Evolutionary conservation across 2,113 vertebrate species (phyloP), one percentile per base, ranked within the genome.

Genomic region (Heterotilapia buettikoferi): DNA sequence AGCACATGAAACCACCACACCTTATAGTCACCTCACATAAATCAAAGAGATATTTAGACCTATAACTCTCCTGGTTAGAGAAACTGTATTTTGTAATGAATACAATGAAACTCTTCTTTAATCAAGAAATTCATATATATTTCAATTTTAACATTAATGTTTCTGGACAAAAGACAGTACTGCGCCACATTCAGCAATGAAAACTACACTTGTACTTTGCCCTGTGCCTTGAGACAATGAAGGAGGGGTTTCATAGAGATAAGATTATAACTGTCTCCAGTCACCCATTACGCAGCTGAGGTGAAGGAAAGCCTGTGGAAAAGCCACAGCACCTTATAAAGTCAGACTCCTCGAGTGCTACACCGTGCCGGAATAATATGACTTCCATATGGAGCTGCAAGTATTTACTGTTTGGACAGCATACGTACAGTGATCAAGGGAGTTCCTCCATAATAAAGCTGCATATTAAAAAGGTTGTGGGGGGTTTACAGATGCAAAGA

Each of bases 351-450:
- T 31, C 0, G 3, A 47, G 29, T 3, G 8, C 7, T 80, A 16
- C 5, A 36, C 47, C 2, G 7, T 31, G 38, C 38, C 0, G 24
- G 5, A 47, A 19, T 5, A 8, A 29, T 61, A 61, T 45, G 1
- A 29, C 6, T 33, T 59, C 38, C 38, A 61, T 13, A 9, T 45
- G 24, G 24, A 1, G 6, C 54, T 61, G 7, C 38, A 9, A 52
- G 21, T 29, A 61, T n/a, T 47, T 61, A 47, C 24, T 61, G 80
- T 29, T 45, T 29, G 4, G 3, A 29, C 36, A 29, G 14, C 40
- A 29, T 13, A 26, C 4, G 7, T 26, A 13, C 3, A 54, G 19
- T 38, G 29, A 12, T 45, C 14, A 9, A n/a, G 38, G 38, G 7
- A 47, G 38, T 12, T 45, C 5, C 38, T 45, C 80, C 54, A 24